A percentile compares a stretch with the other conserved stretches of the same genome.
These are phyloP conservation scores for Iselma pallidipennis DNA, from an alignment of 2,888 invertebrate species.

Conservation along the genomic window DNA sequence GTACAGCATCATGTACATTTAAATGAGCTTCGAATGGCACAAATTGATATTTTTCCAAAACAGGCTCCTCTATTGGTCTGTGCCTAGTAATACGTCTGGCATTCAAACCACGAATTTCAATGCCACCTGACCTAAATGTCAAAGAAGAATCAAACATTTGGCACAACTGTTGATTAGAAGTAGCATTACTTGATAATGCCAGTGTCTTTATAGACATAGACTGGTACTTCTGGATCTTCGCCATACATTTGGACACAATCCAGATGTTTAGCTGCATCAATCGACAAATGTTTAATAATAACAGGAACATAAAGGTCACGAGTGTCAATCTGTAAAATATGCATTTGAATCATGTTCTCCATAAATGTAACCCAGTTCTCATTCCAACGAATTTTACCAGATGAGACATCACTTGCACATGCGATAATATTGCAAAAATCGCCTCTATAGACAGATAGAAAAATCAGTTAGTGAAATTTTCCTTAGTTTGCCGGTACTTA, in stretches of 20 bases:
- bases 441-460: constrained; percentile 26
- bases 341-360: constrained; percentile 83
- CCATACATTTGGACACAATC: constrained; percentile 21
- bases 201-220: constrained; percentile 55
- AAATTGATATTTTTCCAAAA: constrained; percentile 76
- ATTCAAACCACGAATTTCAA: constrained; percentile 76
- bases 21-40: constrained; percentile 61
- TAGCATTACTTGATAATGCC: constrained; percentile 37
- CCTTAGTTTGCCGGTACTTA: no score
- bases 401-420: no score
- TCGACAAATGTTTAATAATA: constrained; percentile 57
- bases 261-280: constrained; percentile 55
- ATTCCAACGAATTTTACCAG: no score
- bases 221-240: constrained; percentile 36
- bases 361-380: no score
- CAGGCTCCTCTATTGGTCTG: constrained; percentile 71
- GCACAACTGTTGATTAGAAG: no score
- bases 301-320: constrained; percentile 73
- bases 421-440: no score
- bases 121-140: constrained; percentile 68
- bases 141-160: no score
- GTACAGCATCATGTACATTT: constrained; percentile 52
- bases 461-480: no score
- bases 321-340: constrained; percentile 68
- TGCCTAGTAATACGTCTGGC: constrained; percentile 75